Conservation (phyloP, 2,888 invertebrate species). For the Dryomyza anilis region DNA sequence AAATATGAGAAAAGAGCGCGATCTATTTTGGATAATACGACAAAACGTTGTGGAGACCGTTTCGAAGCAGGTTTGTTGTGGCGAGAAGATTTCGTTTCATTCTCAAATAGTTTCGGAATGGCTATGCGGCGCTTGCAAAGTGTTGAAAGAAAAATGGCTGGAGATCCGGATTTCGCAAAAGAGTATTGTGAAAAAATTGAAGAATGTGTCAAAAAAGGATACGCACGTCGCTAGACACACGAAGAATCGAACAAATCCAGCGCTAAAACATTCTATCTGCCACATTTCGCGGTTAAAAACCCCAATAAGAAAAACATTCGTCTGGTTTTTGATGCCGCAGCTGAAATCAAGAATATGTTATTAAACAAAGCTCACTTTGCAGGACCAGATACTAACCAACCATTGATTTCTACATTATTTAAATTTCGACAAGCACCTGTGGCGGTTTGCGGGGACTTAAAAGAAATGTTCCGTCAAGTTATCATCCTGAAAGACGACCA, state of each 20-base stretch:
- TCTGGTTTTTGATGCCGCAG: no score
- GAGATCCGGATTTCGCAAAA: conserved; percentile 13
- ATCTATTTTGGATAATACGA: not conserved
- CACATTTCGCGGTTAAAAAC: no score
- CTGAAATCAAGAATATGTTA: not conserved
- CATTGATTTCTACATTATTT: no score
- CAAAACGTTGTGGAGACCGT: not conserved
- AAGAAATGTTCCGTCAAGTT: no score
- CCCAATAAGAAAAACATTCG: no score
- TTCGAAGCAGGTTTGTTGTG: conserved; percentile 7
- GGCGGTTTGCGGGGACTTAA: no score
- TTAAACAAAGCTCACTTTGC: not conserved
- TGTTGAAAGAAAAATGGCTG: not conserved
- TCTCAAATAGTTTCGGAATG: conserved; percentile 6
- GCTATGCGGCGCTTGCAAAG: not conserved
- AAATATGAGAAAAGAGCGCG: not conserved
- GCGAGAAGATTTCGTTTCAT: not conserved
- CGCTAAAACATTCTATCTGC: no score
- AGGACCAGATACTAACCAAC: no score
- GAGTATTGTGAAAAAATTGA: no score
- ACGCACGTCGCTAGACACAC: not conserved
- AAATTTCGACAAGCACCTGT: no score
- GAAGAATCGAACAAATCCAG: no score
- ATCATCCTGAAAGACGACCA: no score
- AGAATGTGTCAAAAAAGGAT: conserved; percentile 14